phyloP scores from a whole-genome alignment of 1,140 invertebrate genomes.

The Bombus confusus region DNA sequence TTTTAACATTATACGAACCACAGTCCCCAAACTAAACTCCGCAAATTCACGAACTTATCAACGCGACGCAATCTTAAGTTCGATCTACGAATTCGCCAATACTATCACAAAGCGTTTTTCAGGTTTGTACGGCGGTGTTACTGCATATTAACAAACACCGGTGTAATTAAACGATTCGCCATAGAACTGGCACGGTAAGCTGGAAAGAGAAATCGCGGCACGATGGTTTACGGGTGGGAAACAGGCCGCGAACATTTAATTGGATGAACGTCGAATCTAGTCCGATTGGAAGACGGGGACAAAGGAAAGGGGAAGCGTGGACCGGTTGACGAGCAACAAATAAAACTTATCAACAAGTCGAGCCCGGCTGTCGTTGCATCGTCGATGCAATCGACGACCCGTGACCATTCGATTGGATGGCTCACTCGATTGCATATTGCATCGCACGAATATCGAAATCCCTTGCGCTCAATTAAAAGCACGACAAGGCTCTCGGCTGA shows the following conservation, averaged over 20 bases:
- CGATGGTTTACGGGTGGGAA: conserved; percentile 13
- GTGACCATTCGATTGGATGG: conserved; percentile 61
- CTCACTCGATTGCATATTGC: conserved; percentile 63
- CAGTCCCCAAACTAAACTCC: too few relatives aligned
- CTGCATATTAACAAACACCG: neutral
- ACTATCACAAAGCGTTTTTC: too few relatives aligned
- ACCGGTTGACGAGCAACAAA: conserved; percentile 28
- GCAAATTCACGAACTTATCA: too few relatives aligned
- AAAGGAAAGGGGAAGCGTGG: neutral
- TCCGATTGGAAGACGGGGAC: neutral
- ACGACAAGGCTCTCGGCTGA: conserved; percentile 39
- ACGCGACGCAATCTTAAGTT: too few relatives aligned
- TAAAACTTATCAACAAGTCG: conserved; percentile 64
- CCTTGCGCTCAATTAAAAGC: conserved; percentile 66
- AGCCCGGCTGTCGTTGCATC: conserved; percentile 19
- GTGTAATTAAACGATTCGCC: conserved; percentile 6
- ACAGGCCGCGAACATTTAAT: conserved; percentile 38
- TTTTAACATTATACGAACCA: too few relatives aligned
- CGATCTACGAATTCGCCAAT: too few relatives aligned
- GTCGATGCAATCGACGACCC: conserved; percentile 39
- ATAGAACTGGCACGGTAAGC: neutral
- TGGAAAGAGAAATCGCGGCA: neutral
- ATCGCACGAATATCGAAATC: conserved; percentile 63
- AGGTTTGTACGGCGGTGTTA: too few relatives aligned
- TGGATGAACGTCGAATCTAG: conserved; percentile 14